These are phyloP conservation scores for Entomyzon cyanotis DNA, from an alignment of 2,113 vertebrate species.

Conservation along the genomic window DNA sequence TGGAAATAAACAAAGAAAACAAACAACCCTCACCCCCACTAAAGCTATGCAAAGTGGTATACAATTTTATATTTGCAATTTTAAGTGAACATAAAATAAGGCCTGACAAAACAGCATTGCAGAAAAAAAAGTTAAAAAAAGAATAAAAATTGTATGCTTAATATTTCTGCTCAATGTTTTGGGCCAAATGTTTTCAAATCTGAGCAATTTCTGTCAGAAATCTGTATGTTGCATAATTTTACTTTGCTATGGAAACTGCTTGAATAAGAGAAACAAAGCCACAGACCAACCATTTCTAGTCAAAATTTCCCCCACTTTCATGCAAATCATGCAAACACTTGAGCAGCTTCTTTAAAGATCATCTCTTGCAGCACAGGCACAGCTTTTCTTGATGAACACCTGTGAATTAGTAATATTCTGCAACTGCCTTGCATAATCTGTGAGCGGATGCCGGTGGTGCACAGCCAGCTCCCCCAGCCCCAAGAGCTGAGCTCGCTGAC, in stretches of 20 bases:
- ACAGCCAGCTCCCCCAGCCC: background rate
- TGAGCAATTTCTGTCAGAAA: background rate
- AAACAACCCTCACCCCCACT: background rate
- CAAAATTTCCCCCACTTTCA: background rate
- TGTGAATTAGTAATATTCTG: background rate
- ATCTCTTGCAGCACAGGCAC: background rate
- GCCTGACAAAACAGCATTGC: background rate
- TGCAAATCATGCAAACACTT: background rate
- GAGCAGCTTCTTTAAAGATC: background rate
- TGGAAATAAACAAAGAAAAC: background rate
- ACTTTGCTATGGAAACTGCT: conserved; percentile 34
- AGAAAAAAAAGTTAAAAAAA: background rate
- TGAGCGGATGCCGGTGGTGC: background rate
- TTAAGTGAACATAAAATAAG: background rate
- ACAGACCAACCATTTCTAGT: background rate
- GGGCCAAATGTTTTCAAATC: background rate
- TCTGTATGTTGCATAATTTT: background rate
- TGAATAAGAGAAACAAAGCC: background rate
- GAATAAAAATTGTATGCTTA: background rate
- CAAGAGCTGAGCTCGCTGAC: rapidly evolving
- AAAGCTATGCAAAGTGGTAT: background rate
- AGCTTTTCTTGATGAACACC: background rate
- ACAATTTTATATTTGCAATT: background rate
- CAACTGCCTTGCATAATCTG: background rate
- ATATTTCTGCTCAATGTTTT: background rate